Evolutionary conservation across 2,888 invertebrate species (phyloP).

Genomic region (Apocheima hispidaria): DNA sequence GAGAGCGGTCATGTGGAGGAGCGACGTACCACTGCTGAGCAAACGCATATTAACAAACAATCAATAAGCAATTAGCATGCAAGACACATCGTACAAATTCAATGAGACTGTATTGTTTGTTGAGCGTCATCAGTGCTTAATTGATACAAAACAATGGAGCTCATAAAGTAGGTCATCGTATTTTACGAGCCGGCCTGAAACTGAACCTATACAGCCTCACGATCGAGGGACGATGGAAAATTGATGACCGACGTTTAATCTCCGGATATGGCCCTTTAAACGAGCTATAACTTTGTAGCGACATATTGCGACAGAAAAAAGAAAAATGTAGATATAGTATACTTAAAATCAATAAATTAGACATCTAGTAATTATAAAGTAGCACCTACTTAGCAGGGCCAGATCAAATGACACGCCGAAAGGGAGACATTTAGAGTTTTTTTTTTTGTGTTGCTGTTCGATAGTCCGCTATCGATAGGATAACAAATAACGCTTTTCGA

Average conservation of each 20-base stretch:
- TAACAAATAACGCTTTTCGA: too few relatives aligned
- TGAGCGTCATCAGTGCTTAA: slow-evolving; percentile 28
- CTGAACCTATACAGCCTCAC: slow-evolving; percentile 12
- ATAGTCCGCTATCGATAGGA: too few relatives aligned
- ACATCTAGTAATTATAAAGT: too few relatives aligned
- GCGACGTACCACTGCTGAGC: slow-evolving; percentile 23
- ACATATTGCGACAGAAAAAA: neutral
- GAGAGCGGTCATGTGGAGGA: slow-evolving; percentile 20
- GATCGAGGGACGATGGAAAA: slow-evolving; percentile 20
- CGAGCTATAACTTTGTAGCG: slow-evolving; percentile 6
- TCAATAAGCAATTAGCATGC: slow-evolving; percentile 57
- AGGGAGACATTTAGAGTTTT: too few relatives aligned
- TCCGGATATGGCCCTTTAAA: slow-evolving; percentile 4
- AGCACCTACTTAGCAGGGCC: too few relatives aligned
- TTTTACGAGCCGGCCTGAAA: slow-evolving; percentile 18
- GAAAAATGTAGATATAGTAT: neutral
- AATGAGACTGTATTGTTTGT: slow-evolving; percentile 31
- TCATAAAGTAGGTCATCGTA: slow-evolving; percentile 24
- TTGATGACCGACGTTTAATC: slow-evolving; percentile 25
- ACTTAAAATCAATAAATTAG: neutral
- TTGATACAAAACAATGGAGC: slow-evolving; percentile 29
- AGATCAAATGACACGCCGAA: neutral
- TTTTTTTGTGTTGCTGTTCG: too few relatives aligned
- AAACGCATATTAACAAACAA: slow-evolving; percentile 58
- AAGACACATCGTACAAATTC: slow-evolving; percentile 38